phyloP scores from a whole-genome alignment of 2,888 invertebrate species.

The Aphidius colemani region DNA sequence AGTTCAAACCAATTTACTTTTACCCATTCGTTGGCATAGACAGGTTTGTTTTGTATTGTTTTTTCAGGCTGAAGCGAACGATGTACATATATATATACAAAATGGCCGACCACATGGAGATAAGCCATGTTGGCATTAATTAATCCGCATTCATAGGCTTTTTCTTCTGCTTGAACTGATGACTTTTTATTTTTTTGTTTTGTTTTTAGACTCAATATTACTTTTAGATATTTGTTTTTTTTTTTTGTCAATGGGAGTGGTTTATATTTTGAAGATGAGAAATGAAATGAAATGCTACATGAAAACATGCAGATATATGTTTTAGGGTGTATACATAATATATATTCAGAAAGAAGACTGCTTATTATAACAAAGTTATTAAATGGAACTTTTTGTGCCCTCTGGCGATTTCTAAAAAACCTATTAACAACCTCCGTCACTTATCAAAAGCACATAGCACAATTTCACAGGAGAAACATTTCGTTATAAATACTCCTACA shows the following conservation, averaged over 20 bases:
- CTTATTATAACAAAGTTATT: constrained; percentile 37
- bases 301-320: constrained; percentile 5
- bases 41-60: background rate
- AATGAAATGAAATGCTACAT: background rate
- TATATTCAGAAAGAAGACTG: constrained; percentile 29
- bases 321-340: constrained; percentile 15
- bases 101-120: background rate
- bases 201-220: background rate
- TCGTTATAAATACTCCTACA: background rate
- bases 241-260: constrained; percentile 16
- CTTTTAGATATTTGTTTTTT: constrained; percentile 1
- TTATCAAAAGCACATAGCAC: constrained; percentile 41
- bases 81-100: constrained; percentile 2
- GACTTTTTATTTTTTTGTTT: constrained; percentile 9
- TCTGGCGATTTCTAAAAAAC: constrained; percentile 42
- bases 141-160: constrained; percentile 20
- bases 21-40: background rate
- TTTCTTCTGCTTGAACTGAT: constrained; percentile 2
- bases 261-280: background rate
- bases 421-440: constrained; percentile 41
- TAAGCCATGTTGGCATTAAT: constrained; percentile 15
- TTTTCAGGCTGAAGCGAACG: background rate
- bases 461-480: constrained; percentile 27
- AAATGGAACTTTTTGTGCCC: constrained; percentile 33
- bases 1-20: constrained; percentile 11